Evolutionary conservation across 2,888 invertebrate species (phyloP).

Genomic region (Creontiades dilutus): DNA sequence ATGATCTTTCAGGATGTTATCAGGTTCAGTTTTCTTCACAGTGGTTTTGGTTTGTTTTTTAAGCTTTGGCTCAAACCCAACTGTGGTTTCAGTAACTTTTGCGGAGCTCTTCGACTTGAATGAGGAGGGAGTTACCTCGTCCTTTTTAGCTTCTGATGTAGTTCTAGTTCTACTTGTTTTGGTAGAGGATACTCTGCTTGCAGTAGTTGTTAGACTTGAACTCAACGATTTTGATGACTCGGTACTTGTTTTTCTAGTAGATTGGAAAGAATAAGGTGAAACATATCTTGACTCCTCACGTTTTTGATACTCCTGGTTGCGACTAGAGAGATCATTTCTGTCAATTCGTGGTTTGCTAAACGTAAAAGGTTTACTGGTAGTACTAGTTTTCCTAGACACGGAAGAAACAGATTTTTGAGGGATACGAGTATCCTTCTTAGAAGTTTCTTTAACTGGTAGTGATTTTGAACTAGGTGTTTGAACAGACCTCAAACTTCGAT

Average conservation of each 20-base stretch:
- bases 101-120: not conserved
- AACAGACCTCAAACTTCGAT: constrained; percentile 4
- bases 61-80: constrained; percentile 42
- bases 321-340: not conserved
- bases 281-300: constrained; percentile 22
- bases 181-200: constrained; percentile 6
- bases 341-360: constrained; percentile 11
- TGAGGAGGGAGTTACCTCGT: not conserved
- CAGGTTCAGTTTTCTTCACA: constrained; percentile 31
- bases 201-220: not conserved
- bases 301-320: not conserved
- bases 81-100: not conserved
- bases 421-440: not conserved
- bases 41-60: constrained; percentile 38
- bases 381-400: not conserved
- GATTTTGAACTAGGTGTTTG: not conserved
- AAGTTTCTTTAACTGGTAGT: not conserved
- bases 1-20: constrained; percentile 6
- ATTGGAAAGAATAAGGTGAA: constrained; percentile 47
- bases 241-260: constrained; percentile 29
- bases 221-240: not conserved
- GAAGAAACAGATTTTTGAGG: constrained; percentile 34
- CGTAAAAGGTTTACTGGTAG: not conserved
- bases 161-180: constrained; percentile 26
- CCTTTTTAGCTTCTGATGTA: constrained; percentile 22